Conservation (phyloP, 2,113 vertebrate genomes). For the Strix aluco region DNA sequence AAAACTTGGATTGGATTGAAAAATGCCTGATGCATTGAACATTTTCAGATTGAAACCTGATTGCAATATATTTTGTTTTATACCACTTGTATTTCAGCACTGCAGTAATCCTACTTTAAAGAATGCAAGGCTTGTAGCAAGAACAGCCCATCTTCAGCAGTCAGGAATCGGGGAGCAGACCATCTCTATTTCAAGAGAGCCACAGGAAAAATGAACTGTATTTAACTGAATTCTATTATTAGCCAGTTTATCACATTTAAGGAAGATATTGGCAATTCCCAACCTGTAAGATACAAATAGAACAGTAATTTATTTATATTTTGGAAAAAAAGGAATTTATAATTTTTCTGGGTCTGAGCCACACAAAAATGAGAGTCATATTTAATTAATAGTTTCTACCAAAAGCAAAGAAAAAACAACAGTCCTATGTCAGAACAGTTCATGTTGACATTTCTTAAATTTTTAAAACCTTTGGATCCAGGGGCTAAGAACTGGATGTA, state of each 20-base stretch:
- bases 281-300: background rate
- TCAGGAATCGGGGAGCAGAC: background rate
- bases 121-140: background rate
- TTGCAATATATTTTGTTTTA: background rate
- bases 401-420: background rate
- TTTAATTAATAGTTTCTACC: background rate
- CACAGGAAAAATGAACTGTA: background rate
- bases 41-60: background rate
- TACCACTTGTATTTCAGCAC: background rate
- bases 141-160: background rate
- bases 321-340: background rate
- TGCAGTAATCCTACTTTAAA: background rate
- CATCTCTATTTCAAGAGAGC: background rate
- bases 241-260: background rate
- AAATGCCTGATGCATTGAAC: background rate
- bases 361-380: background rate
- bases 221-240: background rate
- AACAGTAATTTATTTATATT: conserved; percentile 4
- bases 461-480: background rate
- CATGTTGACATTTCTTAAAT: background rate
- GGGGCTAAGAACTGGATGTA: background rate
- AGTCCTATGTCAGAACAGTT: background rate
- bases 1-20: background rate
- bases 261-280: background rate
- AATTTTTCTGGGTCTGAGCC: background rate